Evolutionary conservation across 2,113 vertebrate genomes (phyloP), one percentile per base, ranked within the genome.

Genomic region (Leptobrachium ailaonicum): DNA sequence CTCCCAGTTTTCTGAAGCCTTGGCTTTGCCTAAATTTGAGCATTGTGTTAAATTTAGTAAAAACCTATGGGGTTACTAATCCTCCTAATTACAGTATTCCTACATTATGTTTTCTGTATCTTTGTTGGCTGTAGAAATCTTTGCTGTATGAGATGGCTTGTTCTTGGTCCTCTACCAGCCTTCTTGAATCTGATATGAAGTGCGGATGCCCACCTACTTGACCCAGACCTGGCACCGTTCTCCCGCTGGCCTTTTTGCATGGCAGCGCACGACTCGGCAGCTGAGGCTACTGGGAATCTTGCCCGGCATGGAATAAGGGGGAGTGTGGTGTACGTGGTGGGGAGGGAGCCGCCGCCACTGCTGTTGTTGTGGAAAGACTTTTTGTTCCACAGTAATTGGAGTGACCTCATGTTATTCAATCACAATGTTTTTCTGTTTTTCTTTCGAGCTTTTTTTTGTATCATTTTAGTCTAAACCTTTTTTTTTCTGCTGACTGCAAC

Each of bases 371-470:
- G 45, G 45, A 73, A 32, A 66, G 40, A 53, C 60, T 71, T 72
- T 72, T 66, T 58, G 50, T 77, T 77, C 44, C 76, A 58, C 66
- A 53, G 68, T 72, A 13, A 71, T 66, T 73, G 66, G 62, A 4
- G 41, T 72, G 58, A 54, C 60, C 70, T 72, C 56, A 64, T 79
- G 77, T 66, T 72, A 60, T 66, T 66, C 42, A 72, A 72, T 64
- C 20, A 64, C 13, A 11, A 40, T 32, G 45, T 72, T 53, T 72
- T 20, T 32, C 20, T 32, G 20, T 32, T 32, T 50, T 72, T 72
- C 42, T 54, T 11, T 54, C 50, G 11, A 54, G 50, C 50, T 54
- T 54, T 20, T 50, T 32, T 32, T 32, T 32, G 20, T 32, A 32
- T 72, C 56, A 72, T 56, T 41, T 56, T 56, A 72, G 12, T 72